Evolutionary conservation across 1,140 invertebrate species (phyloP).

Genomic region (Listronotus oregonensis): DNA sequence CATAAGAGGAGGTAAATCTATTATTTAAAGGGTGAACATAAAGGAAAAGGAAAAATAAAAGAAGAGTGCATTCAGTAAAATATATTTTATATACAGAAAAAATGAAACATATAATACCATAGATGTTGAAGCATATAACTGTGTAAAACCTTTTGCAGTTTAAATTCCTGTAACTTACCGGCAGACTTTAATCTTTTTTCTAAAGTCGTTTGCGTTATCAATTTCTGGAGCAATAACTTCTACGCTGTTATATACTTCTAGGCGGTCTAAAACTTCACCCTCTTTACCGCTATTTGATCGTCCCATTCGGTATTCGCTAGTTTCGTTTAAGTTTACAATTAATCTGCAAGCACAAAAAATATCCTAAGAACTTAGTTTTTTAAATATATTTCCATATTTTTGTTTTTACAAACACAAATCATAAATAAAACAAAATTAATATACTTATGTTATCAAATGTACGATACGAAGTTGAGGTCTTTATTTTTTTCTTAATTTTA

Average conservation of each 20-base stretch:
- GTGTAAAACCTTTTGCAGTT: constrained; percentile 5
- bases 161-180: constrained; percentile 35
- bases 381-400: background rate
- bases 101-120: background rate
- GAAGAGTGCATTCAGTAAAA: constrained; percentile 34
- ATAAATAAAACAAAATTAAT: background rate
- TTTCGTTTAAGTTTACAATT: constrained; percentile 49
- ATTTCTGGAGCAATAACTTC: constrained; percentile 78
- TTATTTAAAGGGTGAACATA: background rate
- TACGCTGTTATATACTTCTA: constrained; percentile 78
- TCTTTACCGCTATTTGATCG: constrained; percentile 59
- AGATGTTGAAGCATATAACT: constrained; percentile 20
- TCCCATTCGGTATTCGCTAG: constrained; percentile 37
- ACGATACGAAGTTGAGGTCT: no score
- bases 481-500: no score
- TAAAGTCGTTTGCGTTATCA: constrained; percentile 55
- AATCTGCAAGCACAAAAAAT: constrained; percentile 47
- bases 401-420: constrained; percentile 24
- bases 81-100: constrained; percentile 40
- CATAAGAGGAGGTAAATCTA: no score
- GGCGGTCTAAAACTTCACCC: constrained; percentile 66
- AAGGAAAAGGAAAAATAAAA: constrained; percentile 31
- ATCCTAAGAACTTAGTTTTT: background rate
- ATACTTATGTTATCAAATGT: no score
- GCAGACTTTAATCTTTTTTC: constrained; percentile 26